These are phyloP conservation scores for Meloe dianella DNA, from an alignment of 2,888 invertebrate species.

Conservation along the genomic window DNA sequence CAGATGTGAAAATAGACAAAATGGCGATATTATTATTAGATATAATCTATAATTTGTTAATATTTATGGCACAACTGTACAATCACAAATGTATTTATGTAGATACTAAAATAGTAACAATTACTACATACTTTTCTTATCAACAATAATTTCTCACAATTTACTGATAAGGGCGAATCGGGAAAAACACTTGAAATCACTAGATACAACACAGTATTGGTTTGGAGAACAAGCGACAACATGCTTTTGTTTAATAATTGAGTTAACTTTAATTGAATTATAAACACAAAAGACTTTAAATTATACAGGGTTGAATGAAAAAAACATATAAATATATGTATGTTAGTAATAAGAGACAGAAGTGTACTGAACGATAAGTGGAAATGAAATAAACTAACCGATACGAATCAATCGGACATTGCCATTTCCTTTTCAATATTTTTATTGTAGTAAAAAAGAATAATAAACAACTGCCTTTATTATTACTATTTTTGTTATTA, in stretches of 20 bases:
- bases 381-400: neutral
- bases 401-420: slow-evolving; percentile 7
- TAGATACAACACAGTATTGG: neutral
- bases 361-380: neutral
- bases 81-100: neutral
- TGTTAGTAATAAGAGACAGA: neutral
- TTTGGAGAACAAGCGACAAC: neutral
- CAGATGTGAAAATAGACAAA: neutral
- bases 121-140: neutral
- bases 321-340: neutral
- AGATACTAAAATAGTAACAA: slow-evolving; percentile 3
- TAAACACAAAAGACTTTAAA: neutral
- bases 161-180: neutral
- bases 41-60: neutral
- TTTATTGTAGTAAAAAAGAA: slow-evolving; percentile 4
- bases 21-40: neutral
- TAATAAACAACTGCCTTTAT: neutral
- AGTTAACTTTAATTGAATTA: slow-evolving; percentile 7
- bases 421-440: slow-evolving; percentile 7
- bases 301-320: neutral
- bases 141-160: neutral
- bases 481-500: neutral
- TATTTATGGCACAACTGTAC: slow-evolving; percentile 1
- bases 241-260: neutral
- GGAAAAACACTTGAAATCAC: neutral